Conservation (phyloP, 2,888 invertebrate species). For the Ceraclea dissimilis region DNA sequence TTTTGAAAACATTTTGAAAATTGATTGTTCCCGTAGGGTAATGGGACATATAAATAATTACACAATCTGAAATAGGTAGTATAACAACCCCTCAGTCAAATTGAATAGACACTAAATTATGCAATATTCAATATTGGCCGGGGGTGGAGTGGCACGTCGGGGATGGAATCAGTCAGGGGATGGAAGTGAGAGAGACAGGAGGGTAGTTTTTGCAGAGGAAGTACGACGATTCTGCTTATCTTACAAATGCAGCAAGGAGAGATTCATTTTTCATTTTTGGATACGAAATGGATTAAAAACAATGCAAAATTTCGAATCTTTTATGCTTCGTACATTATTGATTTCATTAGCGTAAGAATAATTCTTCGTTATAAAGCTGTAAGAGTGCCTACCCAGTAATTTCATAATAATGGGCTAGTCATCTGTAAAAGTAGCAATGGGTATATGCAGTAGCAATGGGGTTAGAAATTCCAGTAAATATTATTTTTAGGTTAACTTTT, state of each 20-base stretch:
- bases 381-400: too few relatives aligned
- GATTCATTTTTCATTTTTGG: neutral
- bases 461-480: too few relatives aligned
- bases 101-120: conserved; percentile 25
- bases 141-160: conserved; percentile 18
- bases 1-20: neutral
- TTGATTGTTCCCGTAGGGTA: neutral
- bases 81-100: conserved; percentile 8
- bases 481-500: too few relatives aligned
- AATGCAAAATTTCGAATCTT: neutral
- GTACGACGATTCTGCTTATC: conserved; percentile 10
- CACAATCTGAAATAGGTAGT: conserved; percentile 14
- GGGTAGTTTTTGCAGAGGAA: neutral
- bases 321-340: too few relatives aligned
- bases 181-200: conserved; percentile 31
- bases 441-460: too few relatives aligned
- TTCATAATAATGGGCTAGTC: too few relatives aligned
- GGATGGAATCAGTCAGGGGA: conserved; percentile 30
- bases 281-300: neutral
- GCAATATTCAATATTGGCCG: conserved; percentile 26
- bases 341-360: too few relatives aligned
- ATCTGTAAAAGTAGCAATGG: too few relatives aligned
- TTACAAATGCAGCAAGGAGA: conserved; percentile 7
- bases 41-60: conserved; percentile 21
- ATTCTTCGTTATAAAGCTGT: too few relatives aligned